These are phyloP conservation scores for Rhyacichthys aspro DNA, from an alignment of 2,797 vertebrate species.

Conservation along the genomic window DNA sequence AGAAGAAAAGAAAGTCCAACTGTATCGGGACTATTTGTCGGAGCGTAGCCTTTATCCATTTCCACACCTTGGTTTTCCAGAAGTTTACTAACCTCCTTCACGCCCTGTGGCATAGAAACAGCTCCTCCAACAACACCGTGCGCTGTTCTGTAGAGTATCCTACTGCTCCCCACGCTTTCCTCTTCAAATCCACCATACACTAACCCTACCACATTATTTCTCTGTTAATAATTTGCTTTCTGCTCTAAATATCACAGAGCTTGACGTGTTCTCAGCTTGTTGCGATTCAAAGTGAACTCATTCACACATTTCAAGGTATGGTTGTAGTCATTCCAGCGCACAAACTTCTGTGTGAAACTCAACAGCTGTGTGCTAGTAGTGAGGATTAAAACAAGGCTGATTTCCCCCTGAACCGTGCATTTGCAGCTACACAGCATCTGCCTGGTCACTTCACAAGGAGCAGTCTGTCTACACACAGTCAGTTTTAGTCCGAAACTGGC, in stretches of 20 bases:
- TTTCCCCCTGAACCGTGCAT: constrained; percentile 25
- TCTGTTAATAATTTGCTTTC: neutral
- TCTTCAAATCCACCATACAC: neutral
- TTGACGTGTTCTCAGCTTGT: neutral
- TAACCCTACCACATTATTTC: neutral
- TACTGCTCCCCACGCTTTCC: neutral
- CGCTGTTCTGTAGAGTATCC: neutral
- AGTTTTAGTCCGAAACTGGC: constrained; percentile 49
- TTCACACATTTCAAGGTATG: constrained; percentile 2
- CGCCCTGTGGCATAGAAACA: constrained; percentile 4
- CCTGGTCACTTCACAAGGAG: constrained; percentile 52
- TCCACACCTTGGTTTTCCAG: constrained; percentile 13
- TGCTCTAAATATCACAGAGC: neutral
- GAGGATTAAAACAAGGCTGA: neutral
- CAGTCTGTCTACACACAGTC: constrained; percentile 36
- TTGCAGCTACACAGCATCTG: constrained; percentile 41
- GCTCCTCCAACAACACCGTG: neutral
- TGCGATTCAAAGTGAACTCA: neutral
- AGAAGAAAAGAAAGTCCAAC: constrained; percentile 6
- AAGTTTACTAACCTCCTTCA: constrained; percentile 34
- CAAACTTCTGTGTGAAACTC: constrained; percentile 59
- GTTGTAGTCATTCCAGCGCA: constrained; percentile 17
- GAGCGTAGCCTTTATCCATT: constrained; percentile 10
- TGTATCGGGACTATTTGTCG: constrained; percentile 9
- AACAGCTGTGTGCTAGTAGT: constrained; percentile 40